A percentile compares a stretch with the other conserved stretches of the same genome.
Evolutionary conservation across 2,888 invertebrate species (phyloP).

Genomic region (Dinocampus coccinellae): DNA sequence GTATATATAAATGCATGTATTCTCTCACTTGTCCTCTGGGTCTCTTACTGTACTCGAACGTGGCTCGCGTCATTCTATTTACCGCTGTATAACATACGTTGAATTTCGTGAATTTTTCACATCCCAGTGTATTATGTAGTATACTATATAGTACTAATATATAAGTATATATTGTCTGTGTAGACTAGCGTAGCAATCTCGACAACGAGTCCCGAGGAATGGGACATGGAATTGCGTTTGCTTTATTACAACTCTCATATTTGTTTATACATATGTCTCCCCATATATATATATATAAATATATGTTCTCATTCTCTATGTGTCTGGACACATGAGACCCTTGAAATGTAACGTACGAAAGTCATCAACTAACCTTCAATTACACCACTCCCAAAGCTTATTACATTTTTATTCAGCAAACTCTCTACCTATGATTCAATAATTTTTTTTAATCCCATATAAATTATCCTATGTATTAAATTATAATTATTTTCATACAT

Average conservation of each 20-base stretch:
- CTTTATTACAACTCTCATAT: constrained; percentile 30
- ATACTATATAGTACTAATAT: background rate
- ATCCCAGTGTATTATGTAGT: constrained; percentile 28
- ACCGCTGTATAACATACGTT: background rate
- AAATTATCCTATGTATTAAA: too few species aligned
- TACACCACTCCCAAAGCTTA: constrained; percentile 37
- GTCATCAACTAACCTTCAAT: constrained; percentile 53
- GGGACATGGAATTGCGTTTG: constrained; percentile 28
- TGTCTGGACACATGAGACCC: constrained; percentile 37
- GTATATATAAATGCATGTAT: background rate
- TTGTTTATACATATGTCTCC: background rate
- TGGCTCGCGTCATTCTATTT: constrained; percentile 4
- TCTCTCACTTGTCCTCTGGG: background rate
- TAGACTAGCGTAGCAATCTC: constrained; percentile 5
- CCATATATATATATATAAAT: background rate
- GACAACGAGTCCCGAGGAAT: constrained; percentile 12
- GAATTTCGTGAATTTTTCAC: constrained; percentile 33
- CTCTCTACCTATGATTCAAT: background rate
- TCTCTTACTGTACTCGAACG: background rate
- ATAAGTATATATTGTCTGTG: background rate
- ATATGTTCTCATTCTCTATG: background rate
- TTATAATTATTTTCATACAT: too few species aligned
- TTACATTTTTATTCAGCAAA: constrained; percentile 6
- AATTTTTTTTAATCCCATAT: too few species aligned
- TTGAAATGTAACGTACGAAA: constrained; percentile 56